A percentile compares a stretch with the other conserved stretches of the same genome.
phyloP scores from a whole-genome alignment of 2,797 vertebrate genomes.

The Taeniopygia guttata region DNA sequence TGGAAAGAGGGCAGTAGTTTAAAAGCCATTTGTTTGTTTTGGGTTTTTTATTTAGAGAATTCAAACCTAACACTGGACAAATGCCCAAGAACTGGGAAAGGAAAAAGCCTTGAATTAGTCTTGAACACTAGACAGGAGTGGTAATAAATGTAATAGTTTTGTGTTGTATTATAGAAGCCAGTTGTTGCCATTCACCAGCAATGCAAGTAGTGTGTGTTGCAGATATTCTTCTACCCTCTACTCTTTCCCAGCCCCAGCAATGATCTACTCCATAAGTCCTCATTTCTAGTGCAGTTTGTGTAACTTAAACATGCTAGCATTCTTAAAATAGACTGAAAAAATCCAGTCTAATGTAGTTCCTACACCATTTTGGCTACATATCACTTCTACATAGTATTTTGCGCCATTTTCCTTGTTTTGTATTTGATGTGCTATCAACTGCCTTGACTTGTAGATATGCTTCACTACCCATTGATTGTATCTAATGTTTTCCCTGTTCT shows the following conservation, averaged over 20 bases:
- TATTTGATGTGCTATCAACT: not conserved
- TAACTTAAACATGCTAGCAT: not conserved
- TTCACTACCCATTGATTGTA: slow-evolving; percentile 34
- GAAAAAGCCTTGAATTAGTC: not conserved
- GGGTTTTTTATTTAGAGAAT: not conserved
- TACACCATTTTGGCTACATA: not conserved
- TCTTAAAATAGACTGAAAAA: not conserved
- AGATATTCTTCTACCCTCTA: not conserved
- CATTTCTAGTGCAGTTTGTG: not conserved
- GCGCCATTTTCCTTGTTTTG: not conserved
- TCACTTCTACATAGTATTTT: not conserved
- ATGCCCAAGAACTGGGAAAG: not conserved
- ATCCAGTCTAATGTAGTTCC: not conserved
- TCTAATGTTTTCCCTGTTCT: slow-evolving; percentile 18
- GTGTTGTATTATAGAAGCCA: not conserved
- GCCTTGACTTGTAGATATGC: slow-evolving; percentile 28
- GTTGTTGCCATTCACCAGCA: not conserved
- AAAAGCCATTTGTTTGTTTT: not conserved
- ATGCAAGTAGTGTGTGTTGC: not conserved
- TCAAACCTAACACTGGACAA: not conserved
- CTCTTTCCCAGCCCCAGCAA: not conserved
- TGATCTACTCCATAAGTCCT: not conserved
- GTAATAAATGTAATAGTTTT: not conserved
- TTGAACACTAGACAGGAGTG: not conserved
- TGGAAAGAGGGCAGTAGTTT: not conserved